Percentiles rank a stretch among this genome's conserved stretches.
These are phyloP conservation scores for Cyclina sinensis DNA, from an alignment of 1,140 invertebrate genomes.

Conservation along the genomic window DNA sequence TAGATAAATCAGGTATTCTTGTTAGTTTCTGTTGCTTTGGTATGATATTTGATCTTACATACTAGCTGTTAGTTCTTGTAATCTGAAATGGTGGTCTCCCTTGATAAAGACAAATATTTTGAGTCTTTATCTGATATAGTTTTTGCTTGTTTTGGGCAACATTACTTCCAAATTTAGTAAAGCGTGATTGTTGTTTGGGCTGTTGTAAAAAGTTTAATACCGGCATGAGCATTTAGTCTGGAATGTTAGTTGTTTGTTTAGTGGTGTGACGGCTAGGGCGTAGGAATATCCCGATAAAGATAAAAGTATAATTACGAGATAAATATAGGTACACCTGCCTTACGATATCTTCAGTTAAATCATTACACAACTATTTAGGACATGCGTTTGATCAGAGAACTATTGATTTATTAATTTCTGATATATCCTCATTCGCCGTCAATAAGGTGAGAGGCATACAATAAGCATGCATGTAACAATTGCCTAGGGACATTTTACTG, in stretches of 20 bases:
- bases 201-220: not conserved
- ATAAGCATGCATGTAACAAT: not conserved
- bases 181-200: not conserved
- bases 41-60: no score
- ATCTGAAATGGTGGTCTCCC: no score
- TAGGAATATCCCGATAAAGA: conserved; percentile 13
- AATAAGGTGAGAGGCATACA: not conserved
- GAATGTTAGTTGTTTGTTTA: conserved; percentile 30
- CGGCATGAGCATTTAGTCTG: not conserved
- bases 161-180: not conserved
- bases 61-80: no score
- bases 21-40: no score
- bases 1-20: no score
- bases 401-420: not conserved
- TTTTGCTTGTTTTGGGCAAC: not conserved
- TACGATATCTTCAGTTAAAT: not conserved
- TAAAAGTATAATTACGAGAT: not conserved
- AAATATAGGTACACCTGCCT: not conserved
- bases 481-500: not conserved
- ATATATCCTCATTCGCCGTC: not conserved
- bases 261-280: not conserved
- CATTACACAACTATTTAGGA: not conserved
- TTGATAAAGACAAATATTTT: no score
- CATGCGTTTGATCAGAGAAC: not conserved
- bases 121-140: no score